Conservation (phyloP, 1,140 invertebrate species). For the Drosophila punjabiensis region DNA sequence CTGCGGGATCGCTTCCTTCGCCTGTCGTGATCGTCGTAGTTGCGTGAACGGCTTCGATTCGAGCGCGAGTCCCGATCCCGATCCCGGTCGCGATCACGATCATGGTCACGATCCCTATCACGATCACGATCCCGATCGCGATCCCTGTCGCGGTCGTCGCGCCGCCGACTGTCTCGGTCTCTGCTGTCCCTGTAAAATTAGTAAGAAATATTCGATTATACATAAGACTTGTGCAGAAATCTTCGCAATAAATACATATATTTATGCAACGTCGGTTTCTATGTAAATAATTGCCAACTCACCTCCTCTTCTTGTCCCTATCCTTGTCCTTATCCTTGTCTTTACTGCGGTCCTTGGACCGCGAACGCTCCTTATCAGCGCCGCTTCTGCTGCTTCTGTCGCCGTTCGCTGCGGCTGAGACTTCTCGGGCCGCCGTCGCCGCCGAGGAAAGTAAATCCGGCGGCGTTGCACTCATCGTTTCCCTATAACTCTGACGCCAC, state of each 20-base stretch:
- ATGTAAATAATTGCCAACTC: constrained; percentile 1
- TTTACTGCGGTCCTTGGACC: constrained; percentile 77
- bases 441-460: constrained; percentile 46
- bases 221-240: background rate
- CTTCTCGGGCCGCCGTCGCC: constrained; percentile 45
- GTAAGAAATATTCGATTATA: background rate
- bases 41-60: constrained; percentile 86
- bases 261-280: background rate
- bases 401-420: constrained; percentile 50
- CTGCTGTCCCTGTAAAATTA: constrained; percentile 56
- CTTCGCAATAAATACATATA: background rate
- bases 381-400: constrained; percentile 38
- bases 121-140: constrained; percentile 81
- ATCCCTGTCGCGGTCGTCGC: constrained; percentile 78
- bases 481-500: background rate
- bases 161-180: constrained; percentile 84
- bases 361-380: constrained; percentile 70
- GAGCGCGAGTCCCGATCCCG: constrained; percentile 80
- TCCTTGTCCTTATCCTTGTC: constrained; percentile 86
- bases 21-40: constrained; percentile 79
- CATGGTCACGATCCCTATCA: constrained; percentile 85
- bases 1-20: constrained; percentile 68
- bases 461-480: constrained; percentile 71
- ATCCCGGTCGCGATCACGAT: constrained; percentile 84
- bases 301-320: constrained; percentile 85